Evolutionary conservation across 1,140 invertebrate genomes (phyloP).

Genomic region (Ooceraea biroi): DNA sequence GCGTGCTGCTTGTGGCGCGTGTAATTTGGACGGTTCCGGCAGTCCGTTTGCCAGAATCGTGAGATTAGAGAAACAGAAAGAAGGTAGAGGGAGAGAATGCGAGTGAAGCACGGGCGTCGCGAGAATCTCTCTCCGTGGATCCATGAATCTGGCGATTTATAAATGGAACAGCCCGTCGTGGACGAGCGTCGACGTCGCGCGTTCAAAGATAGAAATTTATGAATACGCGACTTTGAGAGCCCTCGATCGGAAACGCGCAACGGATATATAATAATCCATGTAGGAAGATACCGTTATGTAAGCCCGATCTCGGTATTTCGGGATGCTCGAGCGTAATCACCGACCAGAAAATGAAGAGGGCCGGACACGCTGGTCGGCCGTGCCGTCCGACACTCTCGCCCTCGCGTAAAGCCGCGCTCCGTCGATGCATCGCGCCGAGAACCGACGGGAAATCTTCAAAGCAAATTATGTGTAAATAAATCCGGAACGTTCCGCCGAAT

Average conservation of each 20-base stretch:
- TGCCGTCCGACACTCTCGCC: no score
- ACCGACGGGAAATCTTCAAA: no score
- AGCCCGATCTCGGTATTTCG: neutral
- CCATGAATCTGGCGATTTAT: constrained; percentile 35
- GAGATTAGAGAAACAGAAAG: no score
- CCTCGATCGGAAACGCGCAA: neutral
- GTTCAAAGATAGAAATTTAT: neutral
- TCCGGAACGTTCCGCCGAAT: constrained; percentile 2
- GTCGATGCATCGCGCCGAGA: no score
- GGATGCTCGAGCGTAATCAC: neutral
- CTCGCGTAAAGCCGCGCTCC: no score
- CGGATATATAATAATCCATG: no score
- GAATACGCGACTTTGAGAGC: neutral
- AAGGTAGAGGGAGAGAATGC: constrained; percentile 20
- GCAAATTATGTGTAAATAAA: neutral
- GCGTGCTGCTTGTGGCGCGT: neutral
- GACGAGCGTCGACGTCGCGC: neutral
- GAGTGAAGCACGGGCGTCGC: neutral
- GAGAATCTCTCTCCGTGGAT: constrained; percentile 29
- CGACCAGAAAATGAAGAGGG: no score
- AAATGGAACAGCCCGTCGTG: neutral
- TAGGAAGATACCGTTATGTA: neutral
- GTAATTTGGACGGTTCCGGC: constrained; percentile 35
- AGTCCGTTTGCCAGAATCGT: constrained; percentile 3
- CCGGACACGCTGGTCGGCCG: no score